Evolutionary conservation across 2,113 vertebrate species (phyloP).

Genomic region (Vidua macroura): DNA sequence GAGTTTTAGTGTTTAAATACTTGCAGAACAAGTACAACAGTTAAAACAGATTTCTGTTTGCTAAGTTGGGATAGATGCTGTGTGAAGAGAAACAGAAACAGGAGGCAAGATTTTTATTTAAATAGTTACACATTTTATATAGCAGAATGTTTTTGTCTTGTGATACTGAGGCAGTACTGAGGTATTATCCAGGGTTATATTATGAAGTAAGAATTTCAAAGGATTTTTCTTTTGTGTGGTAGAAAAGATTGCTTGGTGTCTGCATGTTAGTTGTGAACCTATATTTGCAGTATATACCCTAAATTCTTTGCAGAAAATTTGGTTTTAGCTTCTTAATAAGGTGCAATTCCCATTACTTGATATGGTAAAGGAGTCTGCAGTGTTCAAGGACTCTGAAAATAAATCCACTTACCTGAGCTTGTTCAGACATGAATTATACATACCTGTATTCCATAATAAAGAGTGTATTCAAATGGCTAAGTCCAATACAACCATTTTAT

Average conservation of each 20-base stretch:
- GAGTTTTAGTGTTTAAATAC: not conserved
- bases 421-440: not conserved
- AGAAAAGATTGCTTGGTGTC: not conserved
- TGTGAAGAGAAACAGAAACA: not conserved
- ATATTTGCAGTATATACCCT: rapidly evolving
- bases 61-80: not conserved
- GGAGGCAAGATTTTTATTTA: not conserved
- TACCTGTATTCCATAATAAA: not conserved
- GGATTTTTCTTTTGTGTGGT: not conserved
- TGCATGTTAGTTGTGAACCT: not conserved
- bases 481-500: not conserved
- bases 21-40: not conserved
- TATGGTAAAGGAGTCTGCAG: not conserved
- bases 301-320: not conserved
- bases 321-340: not conserved
- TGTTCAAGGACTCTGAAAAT: not conserved
- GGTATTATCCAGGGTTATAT: not conserved
- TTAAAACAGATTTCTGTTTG: not conserved
- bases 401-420: not conserved
- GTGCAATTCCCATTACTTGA: not conserved
- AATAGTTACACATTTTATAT: not conserved
- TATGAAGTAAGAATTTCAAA: not conserved
- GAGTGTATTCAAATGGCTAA: not conserved
- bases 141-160: not conserved
- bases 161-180: not conserved